Conservation (phyloP, 1,140 invertebrate species). For the Saxidomus purpurata region DNA sequence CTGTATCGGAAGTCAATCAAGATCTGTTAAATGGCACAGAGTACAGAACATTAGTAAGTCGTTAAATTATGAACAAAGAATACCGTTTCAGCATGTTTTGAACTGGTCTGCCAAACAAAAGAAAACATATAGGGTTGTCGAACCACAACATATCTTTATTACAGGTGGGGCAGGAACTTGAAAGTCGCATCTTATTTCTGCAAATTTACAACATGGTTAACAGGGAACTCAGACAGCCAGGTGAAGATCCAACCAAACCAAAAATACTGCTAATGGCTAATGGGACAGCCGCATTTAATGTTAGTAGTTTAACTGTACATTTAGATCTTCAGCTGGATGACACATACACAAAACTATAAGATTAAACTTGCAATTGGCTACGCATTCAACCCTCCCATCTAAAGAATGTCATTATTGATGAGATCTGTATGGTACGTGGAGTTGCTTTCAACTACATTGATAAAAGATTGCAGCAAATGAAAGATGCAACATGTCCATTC, state of each 20-base stretch:
- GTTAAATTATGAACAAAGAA: constrained; percentile 47
- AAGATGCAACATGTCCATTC: constrained; percentile 60
- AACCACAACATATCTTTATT: constrained; percentile 45
- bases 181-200: constrained; percentile 54
- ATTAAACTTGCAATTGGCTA: constrained; percentile 40
- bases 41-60: constrained; percentile 38
- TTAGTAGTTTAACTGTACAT: constrained; percentile 58
- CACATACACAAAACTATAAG: constrained; percentile 41
- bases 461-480: constrained; percentile 69
- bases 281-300: constrained; percentile 66
- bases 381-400: constrained; percentile 42
- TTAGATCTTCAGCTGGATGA: constrained; percentile 46
- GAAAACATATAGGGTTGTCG: neutral
- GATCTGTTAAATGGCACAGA: constrained; percentile 34
- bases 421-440: constrained; percentile 72
- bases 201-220: constrained; percentile 48
- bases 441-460: constrained; percentile 68
- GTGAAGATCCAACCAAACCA: constrained; percentile 41
- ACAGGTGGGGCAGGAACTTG: constrained; percentile 57
- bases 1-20: neutral
- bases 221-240: constrained; percentile 33
- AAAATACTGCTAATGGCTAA: constrained; percentile 58
- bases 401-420: constrained; percentile 72
- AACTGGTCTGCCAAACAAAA: constrained; percentile 28
- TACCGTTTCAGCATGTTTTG: constrained; percentile 44